Base-by-base conservation (phyloP, 2,113 vertebrate genomes). In the Rhombomys opimus region DNA sequence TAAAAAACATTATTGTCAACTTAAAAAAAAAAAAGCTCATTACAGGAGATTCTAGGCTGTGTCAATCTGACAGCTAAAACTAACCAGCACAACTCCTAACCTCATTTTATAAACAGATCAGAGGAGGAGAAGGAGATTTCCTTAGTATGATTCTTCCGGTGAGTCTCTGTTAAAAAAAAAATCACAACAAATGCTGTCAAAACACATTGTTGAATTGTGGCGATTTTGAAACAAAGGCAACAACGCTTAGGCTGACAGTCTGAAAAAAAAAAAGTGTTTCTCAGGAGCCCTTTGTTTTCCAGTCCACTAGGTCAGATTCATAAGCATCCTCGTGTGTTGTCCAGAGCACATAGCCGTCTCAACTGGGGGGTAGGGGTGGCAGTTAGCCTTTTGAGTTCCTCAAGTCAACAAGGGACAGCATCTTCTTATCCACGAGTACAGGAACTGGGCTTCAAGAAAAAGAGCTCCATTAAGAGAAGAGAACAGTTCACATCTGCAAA, bases 401-500 rank as follows among this genome's bases (percentile, higher is more conserved):
- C 1, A 81, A 50, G 20, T 63, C 72, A 41, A 63, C 52, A 87
- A 10, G 17, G 46, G 13, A 92, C 22, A 70, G 18, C 8, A 38
- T 61, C 46, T 17, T 95, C 73, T 25, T 11, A 15, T n/a, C 14
- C 11, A 27, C 18, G 13, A 67, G 35, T 54, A 17, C 8, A 25
- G 77, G 72, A 77, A 63, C 46, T 88, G 61, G 59, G 3, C 70
- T 95, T 91, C 77, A 95, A 73, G 52, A 89, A 90, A 88, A 92
- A 89, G 35, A 65, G 67, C 46, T 89, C 89, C 68, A 63, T 78
- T 50, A 70, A 78, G 52, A 52, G 46, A 76, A 20, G 75, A 5
- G 38, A 80, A 85, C n/a, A 35, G 20, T n/a, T 96, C 82, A 68
- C 90, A 89, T 87, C 78, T 96, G 52, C 68, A 80, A 92, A 91